Evolutionary conservation across 2,797 vertebrate species (phyloP), one percentile per base, ranked within the genome.

Genomic region (Characodon lateralis): DNA sequence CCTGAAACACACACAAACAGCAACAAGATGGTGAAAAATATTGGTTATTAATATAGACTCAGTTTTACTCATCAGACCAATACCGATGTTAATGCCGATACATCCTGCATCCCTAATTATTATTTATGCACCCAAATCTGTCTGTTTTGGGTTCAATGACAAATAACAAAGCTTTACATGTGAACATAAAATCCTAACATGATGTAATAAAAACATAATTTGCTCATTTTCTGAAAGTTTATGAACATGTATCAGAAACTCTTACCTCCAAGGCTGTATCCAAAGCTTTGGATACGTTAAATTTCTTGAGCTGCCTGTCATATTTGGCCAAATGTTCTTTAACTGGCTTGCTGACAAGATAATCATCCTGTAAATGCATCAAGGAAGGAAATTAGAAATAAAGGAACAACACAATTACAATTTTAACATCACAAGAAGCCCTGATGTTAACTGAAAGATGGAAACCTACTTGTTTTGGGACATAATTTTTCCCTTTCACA

Each of bases 271-370:
- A 89, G 14, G 98, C 97, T 10, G 94, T 93, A 91, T 99, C 98
- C 63, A 99, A 95, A 43, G 98, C 98, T 87, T 97, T 97, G 20
- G 98, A 97, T 69, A 98, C 96, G 39, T 97, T 94, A 84, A 99
- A 99, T 78, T 93, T 95, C 94, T 96, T 97, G 50, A 99, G 95
- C 26, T 97, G 91, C 79, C 92, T 96, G 94, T 99, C 98, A 0
- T 99, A 97, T 79, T 97, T 97, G 83, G 94, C 95, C 87, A 99
- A 91, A 90, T 97, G 89, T 76, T 94, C 93, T 90, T 86, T 97
- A 59, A 95, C 95, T 48, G 96, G 95, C 76, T 96, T 98, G 89
- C 95, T 98, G 91, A 99, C 95, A 81, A 96, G 93, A 91, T 97
- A 97, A 85, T 99, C 98, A 88, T 97, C 97, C 98, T 99, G 85